These are phyloP conservation scores for Drosophila obscura DNA, from an alignment of 1,140 invertebrate species.

Conservation along the genomic window DNA sequence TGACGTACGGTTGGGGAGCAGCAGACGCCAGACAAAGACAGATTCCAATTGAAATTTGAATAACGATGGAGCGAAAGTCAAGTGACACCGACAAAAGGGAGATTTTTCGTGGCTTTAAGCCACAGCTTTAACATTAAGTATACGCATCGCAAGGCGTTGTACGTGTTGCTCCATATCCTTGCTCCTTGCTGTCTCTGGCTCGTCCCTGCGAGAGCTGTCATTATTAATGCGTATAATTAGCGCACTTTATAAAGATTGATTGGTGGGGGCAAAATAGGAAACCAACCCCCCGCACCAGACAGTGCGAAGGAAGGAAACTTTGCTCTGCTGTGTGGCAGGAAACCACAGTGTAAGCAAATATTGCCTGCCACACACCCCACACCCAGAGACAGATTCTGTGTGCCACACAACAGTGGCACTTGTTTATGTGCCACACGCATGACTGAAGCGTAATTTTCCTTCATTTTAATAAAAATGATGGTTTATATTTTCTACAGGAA, in stretches of 20 bases:
- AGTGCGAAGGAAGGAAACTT: background rate
- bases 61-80: constrained; percentile 36
- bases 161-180: constrained; percentile 35
- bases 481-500: background rate
- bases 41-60: constrained; percentile 34
- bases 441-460: constrained; percentile 69
- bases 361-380: constrained; percentile 15
- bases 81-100: constrained; percentile 11
- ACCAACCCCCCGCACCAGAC: constrained; percentile 22
- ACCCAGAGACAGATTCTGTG: constrained; percentile 25
- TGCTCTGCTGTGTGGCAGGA: constrained; percentile 9
- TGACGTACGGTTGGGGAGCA: too few relatives aligned
- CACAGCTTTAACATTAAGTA: constrained; percentile 33
- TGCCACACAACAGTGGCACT: constrained; percentile 41
- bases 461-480: constrained; percentile 55
- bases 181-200: background rate
- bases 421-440: constrained; percentile 76
- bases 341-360: constrained; percentile 60
- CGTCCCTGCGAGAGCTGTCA: constrained; percentile 54
- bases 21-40: background rate
- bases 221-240: constrained; percentile 79
- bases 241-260: constrained; percentile 78
- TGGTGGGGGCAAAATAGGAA: constrained; percentile 49
- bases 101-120: background rate
- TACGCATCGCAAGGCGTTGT: constrained; percentile 36